Evolutionary conservation across 1,140 invertebrate genomes (phyloP).

Genomic region (Trialeurodes vaporariorum): DNA sequence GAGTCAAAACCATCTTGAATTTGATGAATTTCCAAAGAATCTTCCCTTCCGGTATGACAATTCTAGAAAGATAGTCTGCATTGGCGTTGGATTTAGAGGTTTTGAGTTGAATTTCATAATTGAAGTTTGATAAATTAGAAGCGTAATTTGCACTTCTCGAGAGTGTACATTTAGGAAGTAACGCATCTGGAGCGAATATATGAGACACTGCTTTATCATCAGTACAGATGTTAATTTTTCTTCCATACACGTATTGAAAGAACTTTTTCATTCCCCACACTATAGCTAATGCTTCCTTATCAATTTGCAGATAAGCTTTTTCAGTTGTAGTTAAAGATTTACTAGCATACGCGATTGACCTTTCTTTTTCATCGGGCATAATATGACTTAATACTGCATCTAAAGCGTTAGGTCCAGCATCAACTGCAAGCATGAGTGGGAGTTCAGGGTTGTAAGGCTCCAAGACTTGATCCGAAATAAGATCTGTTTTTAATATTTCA

Average conservation of each 20-base stretch:
- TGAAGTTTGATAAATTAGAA: no score
- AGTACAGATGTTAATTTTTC: constrained; percentile 12
- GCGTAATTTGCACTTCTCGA: no score
- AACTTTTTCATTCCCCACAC: constrained; percentile 34
- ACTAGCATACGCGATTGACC: constrained; percentile 32
- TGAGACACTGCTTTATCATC: constrained; percentile 14
- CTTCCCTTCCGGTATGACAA: no score
- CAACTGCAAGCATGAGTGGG: constrained; percentile 26
- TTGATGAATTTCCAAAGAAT: no score
- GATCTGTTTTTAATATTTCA: constrained; percentile 17
- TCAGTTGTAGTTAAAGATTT: constrained; percentile 26
- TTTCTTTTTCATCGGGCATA: constrained; percentile 23
- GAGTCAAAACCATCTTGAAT: no score
- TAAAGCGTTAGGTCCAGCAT: constrained; percentile 29
- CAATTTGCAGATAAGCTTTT: constrained; percentile 34
- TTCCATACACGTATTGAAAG: constrained; percentile 26
- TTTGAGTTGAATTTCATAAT: no score
- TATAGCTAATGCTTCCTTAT: constrained; percentile 38
- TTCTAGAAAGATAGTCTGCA: no score
- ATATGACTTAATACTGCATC: constrained; percentile 31
- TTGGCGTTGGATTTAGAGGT: no score
- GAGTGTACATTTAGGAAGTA: no score
- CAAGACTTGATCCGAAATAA: constrained; percentile 21
- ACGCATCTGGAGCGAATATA: constrained; percentile 28
- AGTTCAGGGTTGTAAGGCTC: constrained; percentile 25